These are phyloP conservation scores for Leucopsar rothschildi DNA, from an alignment of 2,113 vertebrate genomes.

Conservation along the genomic window DNA sequence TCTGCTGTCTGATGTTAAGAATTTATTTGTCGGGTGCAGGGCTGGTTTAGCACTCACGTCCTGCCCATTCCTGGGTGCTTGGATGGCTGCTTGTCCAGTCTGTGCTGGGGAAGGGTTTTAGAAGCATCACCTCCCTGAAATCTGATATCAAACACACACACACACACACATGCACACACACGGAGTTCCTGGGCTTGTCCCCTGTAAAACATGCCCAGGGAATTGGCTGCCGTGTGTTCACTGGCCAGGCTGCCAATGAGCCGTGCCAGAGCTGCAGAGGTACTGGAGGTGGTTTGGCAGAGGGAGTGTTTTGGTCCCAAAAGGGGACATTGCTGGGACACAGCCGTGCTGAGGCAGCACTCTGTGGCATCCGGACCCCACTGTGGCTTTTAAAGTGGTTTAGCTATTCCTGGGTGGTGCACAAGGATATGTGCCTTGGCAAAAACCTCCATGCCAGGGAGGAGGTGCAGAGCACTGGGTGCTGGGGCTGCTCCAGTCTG, in stretches of 20 bases:
- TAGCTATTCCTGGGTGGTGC: not conserved
- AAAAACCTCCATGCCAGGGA: not conserved
- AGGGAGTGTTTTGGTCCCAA: not conserved
- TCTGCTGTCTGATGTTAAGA: not conserved
- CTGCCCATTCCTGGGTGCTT: not conserved
- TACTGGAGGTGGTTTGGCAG: not conserved
- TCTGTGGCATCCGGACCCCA: not conserved
- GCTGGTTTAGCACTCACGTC: not conserved
- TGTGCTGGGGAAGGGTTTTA: not conserved
- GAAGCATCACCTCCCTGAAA: not conserved
- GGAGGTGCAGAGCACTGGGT: not conserved
- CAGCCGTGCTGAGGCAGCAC: rapidly evolving
- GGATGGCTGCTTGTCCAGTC: not conserved
- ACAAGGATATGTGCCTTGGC: not conserved
- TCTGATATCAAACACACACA: not conserved
- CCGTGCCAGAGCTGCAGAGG: not conserved
- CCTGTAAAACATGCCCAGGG: not conserved
- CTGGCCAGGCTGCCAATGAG: not conserved
- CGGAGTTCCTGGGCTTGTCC: not conserved
- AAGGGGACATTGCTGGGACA: not conserved
- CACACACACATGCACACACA: too few species aligned
- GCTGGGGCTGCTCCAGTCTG: not conserved
- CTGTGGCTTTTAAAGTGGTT: not conserved
- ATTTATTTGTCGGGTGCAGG: slow-evolving; percentile 11
- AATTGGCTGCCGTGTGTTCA: not conserved